Base-by-base conservation (phyloP, 2,888 invertebrate genomes). In the Iphiclides podalirius region DNA sequence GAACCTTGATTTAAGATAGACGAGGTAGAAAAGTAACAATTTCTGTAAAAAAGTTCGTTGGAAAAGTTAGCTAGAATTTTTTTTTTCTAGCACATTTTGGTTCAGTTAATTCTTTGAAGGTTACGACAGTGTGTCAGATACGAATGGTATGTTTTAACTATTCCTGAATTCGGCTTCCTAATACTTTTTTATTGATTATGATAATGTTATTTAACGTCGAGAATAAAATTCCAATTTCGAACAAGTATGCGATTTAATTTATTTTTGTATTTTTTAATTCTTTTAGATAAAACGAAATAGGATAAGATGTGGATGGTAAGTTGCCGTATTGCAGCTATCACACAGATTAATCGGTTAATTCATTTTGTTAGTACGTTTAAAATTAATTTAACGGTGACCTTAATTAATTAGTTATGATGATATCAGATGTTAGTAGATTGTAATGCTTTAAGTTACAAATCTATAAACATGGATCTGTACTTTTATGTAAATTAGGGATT, bases 161-260 rank as follows among this genome's bases (percentile, higher is more conserved):
- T 16, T 44, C 34, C 9, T 26, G 28, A 31, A 50, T 45, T 40
- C 45, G 40, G 39, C 36, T 50, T 40, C 45, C 41, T 40, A 15
- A 44, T 40, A 50, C 40, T 36, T 31, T 41, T 35, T 36, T 44
- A 43, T 40, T 38, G 23, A 17, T 45, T 36, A 36, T 40, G 36
- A 45, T 40, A 44, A 45, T 35, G 45, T 50, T 35, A 31, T 45
- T 50, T 40, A 50, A 50, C 23, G 14, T 45, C 17, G 28, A 16
- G 38, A 50, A 40, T 45, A 31, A 50, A 45, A 50, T 45, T 39
- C 49, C 44, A 9, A 40, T 38, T 33, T 44, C 34, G 34, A 40
- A 44, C 28, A 50, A 40, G 11, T 50, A 45, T 50, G 26, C 40
- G 23, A 45, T 39, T 33, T 39, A 44, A n/a, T n/a, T n/a, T 20